Evolutionary conservation across 2,797 vertebrate genomes (phyloP).

Genomic region (Pseudocheirus occidentalis): DNA sequence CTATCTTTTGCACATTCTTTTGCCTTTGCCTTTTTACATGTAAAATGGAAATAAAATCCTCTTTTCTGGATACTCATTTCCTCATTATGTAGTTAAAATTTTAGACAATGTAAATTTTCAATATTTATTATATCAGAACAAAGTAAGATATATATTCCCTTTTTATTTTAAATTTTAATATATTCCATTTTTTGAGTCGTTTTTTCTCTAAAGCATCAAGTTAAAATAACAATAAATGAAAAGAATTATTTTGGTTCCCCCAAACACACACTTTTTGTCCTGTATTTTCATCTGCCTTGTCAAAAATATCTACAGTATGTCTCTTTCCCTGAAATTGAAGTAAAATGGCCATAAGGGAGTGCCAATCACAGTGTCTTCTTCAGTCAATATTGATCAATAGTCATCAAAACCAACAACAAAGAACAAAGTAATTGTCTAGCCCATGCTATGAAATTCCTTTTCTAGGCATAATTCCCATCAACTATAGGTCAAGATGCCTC

Average conservation of each 20-base stretch:
- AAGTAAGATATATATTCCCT: background rate
- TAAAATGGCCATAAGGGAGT: background rate
- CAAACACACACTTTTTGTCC: background rate
- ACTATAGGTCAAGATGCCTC: rapidly evolving
- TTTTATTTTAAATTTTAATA: background rate
- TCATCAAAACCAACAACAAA: too few relatives aligned
- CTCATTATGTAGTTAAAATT: background rate
- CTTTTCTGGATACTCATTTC: background rate
- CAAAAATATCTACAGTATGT: background rate
- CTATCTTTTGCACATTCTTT: background rate
- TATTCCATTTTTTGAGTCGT: background rate
- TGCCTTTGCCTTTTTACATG: background rate
- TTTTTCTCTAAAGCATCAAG: background rate
- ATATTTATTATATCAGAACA: background rate
- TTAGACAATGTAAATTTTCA: background rate
- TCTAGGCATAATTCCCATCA: background rate
- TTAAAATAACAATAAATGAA: background rate
- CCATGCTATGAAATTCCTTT: background rate
- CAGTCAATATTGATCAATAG: background rate
- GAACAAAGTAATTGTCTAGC: background rate
- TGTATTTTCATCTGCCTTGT: rapidly evolving
- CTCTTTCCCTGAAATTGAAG: background rate
- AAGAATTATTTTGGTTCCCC: background rate
- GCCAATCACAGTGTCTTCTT: rapidly evolving
- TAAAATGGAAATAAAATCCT: background rate